These are phyloP conservation scores for Mellilla xanthometata DNA, from an alignment of 2,888 invertebrate species.

Conservation along the genomic window DNA sequence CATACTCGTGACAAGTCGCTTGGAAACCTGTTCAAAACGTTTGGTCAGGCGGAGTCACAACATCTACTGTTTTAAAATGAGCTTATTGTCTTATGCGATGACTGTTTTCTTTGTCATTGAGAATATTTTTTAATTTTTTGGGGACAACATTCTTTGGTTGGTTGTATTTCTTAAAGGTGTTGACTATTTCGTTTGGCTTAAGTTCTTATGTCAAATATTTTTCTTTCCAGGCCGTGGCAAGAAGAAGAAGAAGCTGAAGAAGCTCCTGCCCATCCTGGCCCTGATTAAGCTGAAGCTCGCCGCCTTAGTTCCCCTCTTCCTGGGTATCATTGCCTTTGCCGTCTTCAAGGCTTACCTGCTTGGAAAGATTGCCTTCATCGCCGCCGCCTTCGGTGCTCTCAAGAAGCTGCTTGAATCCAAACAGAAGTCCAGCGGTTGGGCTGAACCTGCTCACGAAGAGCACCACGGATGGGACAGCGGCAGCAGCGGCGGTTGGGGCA, in stretches of 20 bases:
- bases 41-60: background rate
- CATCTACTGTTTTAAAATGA: background rate
- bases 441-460: slow-evolving; percentile 85
- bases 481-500: slow-evolving; percentile 82
- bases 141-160: too few species aligned
- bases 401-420: slow-evolving; percentile 89
- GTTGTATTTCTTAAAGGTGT: too few species aligned
- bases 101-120: too few species aligned
- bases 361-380: slow-evolving; percentile 91
- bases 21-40: slow-evolving; percentile 9
- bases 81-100: too few species aligned
- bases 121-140: too few species aligned
- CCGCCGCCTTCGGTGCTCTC: slow-evolving; percentile 86
- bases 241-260: slow-evolving; percentile 91
- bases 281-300: slow-evolving; percentile 90
- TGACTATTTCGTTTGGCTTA: too few species aligned
- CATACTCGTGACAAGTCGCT: background rate
- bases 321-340: slow-evolving; percentile 88
- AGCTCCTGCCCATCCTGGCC: slow-evolving; percentile 88
- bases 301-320: slow-evolving; percentile 88
- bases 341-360: slow-evolving; percentile 92
- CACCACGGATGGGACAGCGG: slow-evolving; percentile 74
- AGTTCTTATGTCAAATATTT: too few species aligned
- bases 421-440: slow-evolving; percentile 87
- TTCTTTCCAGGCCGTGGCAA: slow-evolving; percentile 86